Evolutionary conservation across 2,888 invertebrate species (phyloP), one percentile per base, ranked within the genome.

Genomic region (Lottia scabra): DNA sequence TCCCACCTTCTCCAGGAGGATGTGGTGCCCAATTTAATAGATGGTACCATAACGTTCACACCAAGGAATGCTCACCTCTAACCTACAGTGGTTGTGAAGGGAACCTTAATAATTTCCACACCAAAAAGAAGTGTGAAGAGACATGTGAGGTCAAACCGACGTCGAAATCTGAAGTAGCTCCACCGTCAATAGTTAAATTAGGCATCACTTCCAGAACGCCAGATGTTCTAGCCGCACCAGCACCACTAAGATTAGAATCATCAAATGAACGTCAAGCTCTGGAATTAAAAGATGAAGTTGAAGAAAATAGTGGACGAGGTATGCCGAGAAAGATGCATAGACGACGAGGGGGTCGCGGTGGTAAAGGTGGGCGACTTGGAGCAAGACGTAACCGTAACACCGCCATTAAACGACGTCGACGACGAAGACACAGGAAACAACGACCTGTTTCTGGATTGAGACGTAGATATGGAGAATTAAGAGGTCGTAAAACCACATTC

Each of bases 21-120:
- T 86, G 86, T 74, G 76, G 75, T 12, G 86, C 84, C 2, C 75
- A 79, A 43, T 85, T 83, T 71, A 80, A 78, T 23, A 77, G 86
- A 8, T 86, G 86, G 86, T 84, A 84, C 72, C 85, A 78, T 72
- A 84, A 86, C 71, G 81, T 81, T 6, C 81, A 84, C 68, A 75
- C 80, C 38, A 80, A 81, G n/a, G 76, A 83, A 27, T 86, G 86
- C 71, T 80, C 79, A 26, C 83, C 82, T 80, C 85, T 86, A 69
- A 82, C 79, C 16, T 86, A 79, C 71, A 82, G 85, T 65, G 86
- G 86, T 16, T 86, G 86, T 73, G 78, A 80, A 12, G 85, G 85
- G 10, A 86, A 86, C 74, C 74, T 80, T 65, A 86, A 86, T 72
- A 85, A 85, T 67, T 86, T 86, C 74, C 80, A 78, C 71, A 78